These are phyloP conservation scores for Bombycilla garrulus DNA, from an alignment of 2,113 vertebrate species.

Conservation along the genomic window DNA sequence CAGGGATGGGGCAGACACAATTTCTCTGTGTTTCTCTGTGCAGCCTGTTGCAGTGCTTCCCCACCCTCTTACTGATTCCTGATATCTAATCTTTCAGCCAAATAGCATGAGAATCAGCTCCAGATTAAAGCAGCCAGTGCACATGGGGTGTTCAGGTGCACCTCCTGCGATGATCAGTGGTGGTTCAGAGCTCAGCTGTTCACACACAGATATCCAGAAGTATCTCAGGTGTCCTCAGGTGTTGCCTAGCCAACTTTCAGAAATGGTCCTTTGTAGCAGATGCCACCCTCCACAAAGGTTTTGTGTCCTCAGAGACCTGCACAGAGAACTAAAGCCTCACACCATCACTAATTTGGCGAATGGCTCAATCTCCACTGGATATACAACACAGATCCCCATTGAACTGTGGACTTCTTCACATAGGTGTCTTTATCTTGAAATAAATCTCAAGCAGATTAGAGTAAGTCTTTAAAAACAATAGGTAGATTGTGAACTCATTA, in stretches of 20 bases:
- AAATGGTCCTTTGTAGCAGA: background rate
- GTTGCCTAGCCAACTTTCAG: background rate
- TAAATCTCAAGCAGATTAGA: background rate
- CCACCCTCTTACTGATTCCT: background rate
- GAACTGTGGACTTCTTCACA: background rate
- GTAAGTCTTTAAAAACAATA: background rate
- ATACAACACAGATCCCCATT: background rate
- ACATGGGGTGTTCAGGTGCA: background rate
- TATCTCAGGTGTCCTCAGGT: background rate
- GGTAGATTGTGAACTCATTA: background rate
- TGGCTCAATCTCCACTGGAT: background rate
- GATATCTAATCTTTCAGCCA: no score
- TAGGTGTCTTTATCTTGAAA: background rate
- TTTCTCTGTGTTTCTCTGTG: background rate
- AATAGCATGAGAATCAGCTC: background rate
- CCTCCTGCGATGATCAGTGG: background rate
- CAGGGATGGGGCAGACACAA: background rate
- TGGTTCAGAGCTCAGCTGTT: background rate
- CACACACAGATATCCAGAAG: background rate
- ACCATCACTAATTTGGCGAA: background rate
- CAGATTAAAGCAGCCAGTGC: background rate
- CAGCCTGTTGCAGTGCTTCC: background rate
- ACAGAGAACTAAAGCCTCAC: background rate
- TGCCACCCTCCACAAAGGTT: background rate
- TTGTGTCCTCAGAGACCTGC: background rate